Base-by-base conservation (phyloP, 2,797 vertebrate genomes). In the Sebastes baramenuke region DNA sequence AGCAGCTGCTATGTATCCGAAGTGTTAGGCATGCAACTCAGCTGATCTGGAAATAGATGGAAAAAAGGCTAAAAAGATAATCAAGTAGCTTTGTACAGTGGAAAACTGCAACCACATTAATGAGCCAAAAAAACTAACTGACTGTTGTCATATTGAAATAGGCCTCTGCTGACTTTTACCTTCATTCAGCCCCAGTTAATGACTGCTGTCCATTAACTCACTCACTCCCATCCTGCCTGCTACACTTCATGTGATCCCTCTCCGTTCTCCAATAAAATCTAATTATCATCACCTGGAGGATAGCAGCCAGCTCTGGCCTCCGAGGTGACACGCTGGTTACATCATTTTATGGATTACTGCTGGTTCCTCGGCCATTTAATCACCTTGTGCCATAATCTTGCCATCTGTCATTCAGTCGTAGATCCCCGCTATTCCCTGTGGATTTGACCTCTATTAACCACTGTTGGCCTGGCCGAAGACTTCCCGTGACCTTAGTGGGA, bases 281-380 rank as follows among this genome's bases (percentile, higher is more conserved):
- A 84, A 92, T 93, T 87, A 88, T 87, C 70, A 65, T 64, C 16
- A 32, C 85, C 78, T 29, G n/a, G 82, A 85, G 86, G 81, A 80
- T 59, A 84, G 27, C 75, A 32, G 54, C 65, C 65, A 68, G 60
- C 72, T 66, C 55, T 18, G 56, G 75, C 88, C 76, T 87, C 49
- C 2, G 68, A 90, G 87, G 88, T 88, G 87, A 91, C 85, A 87
- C 25, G 10, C 25, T 72, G 69, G 67, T 90, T 86, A 87, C 86
- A 82, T 92, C 72, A 84, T 74, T 82, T 89, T 87, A 93, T 90
- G 75, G 93, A 94, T 93, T 89, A 77, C 76, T 65, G 77, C 75
- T 29, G 62, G 85, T 85, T 83, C 79, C 8, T 25, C 24, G 22
- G 55, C 77, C 75, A 76, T 87, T 91, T 89, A 90, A 92, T 88